phyloP scores from a whole-genome alignment of 2,113 vertebrate species.

The Hemiprocne comata region DNA sequence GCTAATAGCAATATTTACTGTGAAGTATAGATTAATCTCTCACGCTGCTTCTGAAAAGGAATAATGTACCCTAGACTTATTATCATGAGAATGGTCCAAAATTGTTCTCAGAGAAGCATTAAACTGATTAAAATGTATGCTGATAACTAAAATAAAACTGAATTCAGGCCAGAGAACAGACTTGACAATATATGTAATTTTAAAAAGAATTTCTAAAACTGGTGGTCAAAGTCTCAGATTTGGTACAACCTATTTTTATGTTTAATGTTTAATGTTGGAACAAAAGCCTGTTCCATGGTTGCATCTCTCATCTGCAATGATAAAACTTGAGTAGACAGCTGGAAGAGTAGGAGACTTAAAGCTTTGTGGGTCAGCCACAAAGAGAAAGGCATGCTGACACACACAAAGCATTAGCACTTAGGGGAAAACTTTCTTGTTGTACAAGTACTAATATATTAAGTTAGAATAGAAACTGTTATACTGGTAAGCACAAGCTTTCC shows the following conservation, averaged over 20 bases:
- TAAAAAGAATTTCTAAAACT: not conserved
- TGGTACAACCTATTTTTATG: not conserved
- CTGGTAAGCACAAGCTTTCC: not conserved
- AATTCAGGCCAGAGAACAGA: not conserved
- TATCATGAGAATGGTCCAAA: not conserved
- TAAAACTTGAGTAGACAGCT: constrained; percentile 19
- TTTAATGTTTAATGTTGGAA: not conserved
- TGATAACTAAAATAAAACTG: not conserved
- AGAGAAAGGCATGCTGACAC: not conserved
- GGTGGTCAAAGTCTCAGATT: not conserved
- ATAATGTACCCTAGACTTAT: not conserved
- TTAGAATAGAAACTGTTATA: not conserved
- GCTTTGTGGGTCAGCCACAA: constrained; percentile 38
- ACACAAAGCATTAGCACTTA: constrained; percentile 15
- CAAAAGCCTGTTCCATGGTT: not conserved
- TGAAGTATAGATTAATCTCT: not conserved
- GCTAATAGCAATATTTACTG: not conserved
- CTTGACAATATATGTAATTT: not conserved
- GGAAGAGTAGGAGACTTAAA: constrained; percentile 44
- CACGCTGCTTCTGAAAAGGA: not conserved
- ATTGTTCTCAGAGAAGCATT: not conserved
- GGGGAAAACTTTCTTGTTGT: not conserved
- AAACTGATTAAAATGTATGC: not conserved
- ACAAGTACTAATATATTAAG: not conserved
- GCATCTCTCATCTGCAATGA: not conserved